A percentile compares a stretch with the other conserved stretches of the same genome.
Evolutionary conservation across 2,888 invertebrate genomes (phyloP).

Genomic region (Micoletzkya japonica): DNA sequence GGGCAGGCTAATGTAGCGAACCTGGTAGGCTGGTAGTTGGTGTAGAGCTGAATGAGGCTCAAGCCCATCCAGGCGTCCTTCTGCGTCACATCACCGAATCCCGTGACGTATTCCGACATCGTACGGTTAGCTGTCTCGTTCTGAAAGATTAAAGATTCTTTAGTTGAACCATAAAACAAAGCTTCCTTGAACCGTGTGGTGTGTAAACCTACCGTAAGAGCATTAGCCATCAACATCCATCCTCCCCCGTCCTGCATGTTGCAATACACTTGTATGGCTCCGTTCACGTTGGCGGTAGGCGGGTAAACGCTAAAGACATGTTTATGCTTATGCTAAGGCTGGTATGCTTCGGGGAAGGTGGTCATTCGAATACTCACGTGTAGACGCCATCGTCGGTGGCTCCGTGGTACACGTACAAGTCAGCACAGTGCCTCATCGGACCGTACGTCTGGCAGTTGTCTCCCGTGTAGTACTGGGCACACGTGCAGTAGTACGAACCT

Average conservation of each 20-base stretch:
- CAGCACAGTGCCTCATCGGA: conserved; percentile 51
- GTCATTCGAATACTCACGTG: background rate
- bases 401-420: conserved; percentile 47
- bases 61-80: conserved; percentile 46
- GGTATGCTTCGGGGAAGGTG: background rate
- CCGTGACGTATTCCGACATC: conserved; percentile 19
- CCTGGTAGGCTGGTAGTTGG: conserved; percentile 39
- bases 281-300: conserved; percentile 11
- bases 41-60: conserved; percentile 44
- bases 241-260: conserved; percentile 41
- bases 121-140: conserved; percentile 18
- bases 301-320: background rate
- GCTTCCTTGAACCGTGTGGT: background rate
- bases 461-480: conserved; percentile 42
- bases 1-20: background rate
- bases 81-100: conserved; percentile 42
- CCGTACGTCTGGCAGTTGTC: conserved; percentile 43
- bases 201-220: background rate
- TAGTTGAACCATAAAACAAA: background rate
- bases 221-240: conserved; percentile 46
- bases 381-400: conserved; percentile 34
- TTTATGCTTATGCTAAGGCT: background rate
- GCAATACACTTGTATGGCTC: conserved; percentile 28
- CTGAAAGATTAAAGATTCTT: background rate
- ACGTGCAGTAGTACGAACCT: conserved; percentile 74